Evolutionary conservation across 2,888 invertebrate genomes (phyloP).

Genomic region (Epinotia ramella): DNA sequence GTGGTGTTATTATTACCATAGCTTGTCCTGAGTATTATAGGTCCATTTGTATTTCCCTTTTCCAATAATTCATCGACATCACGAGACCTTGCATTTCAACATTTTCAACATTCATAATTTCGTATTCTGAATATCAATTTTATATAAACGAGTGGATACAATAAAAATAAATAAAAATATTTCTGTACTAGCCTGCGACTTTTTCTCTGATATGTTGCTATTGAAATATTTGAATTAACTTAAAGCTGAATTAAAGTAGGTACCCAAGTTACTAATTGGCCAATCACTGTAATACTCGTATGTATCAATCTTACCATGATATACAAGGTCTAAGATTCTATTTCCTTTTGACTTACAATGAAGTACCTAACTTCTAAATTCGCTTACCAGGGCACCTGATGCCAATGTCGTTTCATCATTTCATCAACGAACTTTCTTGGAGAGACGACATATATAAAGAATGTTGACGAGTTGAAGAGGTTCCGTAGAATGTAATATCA

Average conservation of each 20-base stretch:
- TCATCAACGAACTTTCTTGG: not conserved
- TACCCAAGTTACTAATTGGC: too few species aligned
- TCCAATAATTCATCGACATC: not conserved
- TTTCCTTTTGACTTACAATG: not conserved
- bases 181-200: too few species aligned
- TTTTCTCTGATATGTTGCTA: too few species aligned
- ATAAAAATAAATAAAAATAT: too few species aligned
- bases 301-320: not conserved
- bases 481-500: not conserved
- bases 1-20: too few species aligned
- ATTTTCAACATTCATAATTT: not conserved
- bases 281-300: not conserved
- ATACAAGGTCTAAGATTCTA: constrained; percentile 15
- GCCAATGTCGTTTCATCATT: constrained; percentile 11
- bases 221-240: too few species aligned
- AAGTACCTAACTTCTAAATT: constrained; percentile 29
- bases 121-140: not conserved
- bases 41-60: not conserved
- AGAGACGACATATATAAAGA: not conserved
- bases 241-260: too few species aligned
- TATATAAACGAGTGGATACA: too few species aligned
- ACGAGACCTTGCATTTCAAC: not conserved
- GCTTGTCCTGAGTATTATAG: too few species aligned
- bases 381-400: constrained; percentile 17
- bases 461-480: not conserved